phyloP scores from a whole-genome alignment of 2,797 vertebrate genomes.

The Coendou prehensilis region DNA sequence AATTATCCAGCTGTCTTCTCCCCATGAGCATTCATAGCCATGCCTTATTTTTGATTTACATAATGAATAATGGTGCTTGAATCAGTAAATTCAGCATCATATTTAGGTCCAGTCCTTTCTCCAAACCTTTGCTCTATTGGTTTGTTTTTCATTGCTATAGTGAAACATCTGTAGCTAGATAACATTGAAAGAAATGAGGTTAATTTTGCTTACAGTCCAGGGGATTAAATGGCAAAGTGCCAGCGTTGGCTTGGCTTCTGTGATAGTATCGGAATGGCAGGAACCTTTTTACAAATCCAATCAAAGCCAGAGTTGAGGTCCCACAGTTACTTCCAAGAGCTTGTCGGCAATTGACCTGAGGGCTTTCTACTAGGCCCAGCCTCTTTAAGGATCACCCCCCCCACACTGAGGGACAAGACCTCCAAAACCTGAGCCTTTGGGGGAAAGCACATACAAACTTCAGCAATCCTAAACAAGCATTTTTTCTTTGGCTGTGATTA shows the following conservation, averaged over 20 bases:
- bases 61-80: not conserved
- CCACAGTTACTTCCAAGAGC: not conserved
- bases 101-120: not conserved
- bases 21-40: not conserved
- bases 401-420: not conserved
- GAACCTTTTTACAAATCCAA: not conserved
- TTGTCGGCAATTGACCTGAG: not conserved
- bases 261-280: not conserved
- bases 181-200: not conserved
- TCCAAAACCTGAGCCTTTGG: not conserved
- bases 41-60: not conserved
- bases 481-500: not conserved
- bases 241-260: not conserved
- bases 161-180: not conserved
- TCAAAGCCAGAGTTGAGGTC: not conserved
- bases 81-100: not conserved
- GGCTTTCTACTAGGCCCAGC: too few species aligned
- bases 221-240: not conserved
- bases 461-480: not conserved
- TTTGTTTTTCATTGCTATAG: not conserved
- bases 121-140: not conserved
- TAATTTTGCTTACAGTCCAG: not conserved
- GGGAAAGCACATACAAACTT: not conserved
- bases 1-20: not conserved
- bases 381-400: not conserved